A percentile compares a stretch with the other conserved stretches of the same genome.
phyloP scores from a whole-genome alignment of 2,888 invertebrate species.

The Eupithecia tripunctaria region DNA sequence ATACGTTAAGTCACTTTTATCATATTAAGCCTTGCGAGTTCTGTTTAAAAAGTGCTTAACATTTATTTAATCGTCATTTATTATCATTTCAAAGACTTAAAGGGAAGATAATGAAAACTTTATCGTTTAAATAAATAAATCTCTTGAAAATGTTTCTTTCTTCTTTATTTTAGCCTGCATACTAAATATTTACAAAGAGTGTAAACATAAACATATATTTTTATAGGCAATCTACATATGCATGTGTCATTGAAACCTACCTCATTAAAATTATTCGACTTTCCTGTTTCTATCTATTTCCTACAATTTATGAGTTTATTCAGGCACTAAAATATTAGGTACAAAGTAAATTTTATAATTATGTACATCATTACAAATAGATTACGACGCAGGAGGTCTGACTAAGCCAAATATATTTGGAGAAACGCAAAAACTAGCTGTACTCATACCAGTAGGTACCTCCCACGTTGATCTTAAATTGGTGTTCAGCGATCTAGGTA shows the following conservation, averaged over 20 bases:
- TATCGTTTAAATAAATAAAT: conserved; percentile 7
- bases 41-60: conserved; percentile 18
- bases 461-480: conserved; percentile 71
- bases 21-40: conserved; percentile 23
- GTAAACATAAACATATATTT: not conserved
- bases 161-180: not conserved
- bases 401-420: conserved; percentile 67
- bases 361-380: too few species aligned
- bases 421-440: conserved; percentile 57
- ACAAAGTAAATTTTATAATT: too few species aligned
- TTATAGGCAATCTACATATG: not conserved
- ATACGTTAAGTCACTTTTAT: conserved; percentile 31
- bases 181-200: conserved; percentile 1
- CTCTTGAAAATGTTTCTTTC: not conserved
- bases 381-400: conserved; percentile 74
- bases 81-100: conserved; percentile 19
- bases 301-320: not conserved
- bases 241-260: not conserved
- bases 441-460: conserved; percentile 52
- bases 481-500: conserved; percentile 53
- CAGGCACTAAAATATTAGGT: not conserved
- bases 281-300: not conserved
- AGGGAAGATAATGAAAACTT: conserved; percentile 39
- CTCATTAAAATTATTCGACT: not conserved
- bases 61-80: conserved; percentile 28